Conservation (phyloP, 53 echinoderm and acorn worm genomes). For the Luidia sarsii region DNA sequence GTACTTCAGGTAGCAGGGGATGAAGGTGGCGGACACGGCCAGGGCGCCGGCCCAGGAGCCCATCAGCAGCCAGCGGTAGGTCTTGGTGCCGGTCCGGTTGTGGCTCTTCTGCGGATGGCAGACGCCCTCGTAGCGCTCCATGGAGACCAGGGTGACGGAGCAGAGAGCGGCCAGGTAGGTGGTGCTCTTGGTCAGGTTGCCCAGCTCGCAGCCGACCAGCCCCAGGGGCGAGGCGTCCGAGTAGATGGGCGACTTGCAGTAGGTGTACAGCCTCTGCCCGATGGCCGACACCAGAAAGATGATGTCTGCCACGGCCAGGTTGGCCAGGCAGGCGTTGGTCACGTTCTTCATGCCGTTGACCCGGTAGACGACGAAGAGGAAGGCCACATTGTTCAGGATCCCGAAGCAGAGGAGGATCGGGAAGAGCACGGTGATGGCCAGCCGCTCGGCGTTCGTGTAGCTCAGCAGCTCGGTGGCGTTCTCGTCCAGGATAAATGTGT, state of each 20-base stretch:
- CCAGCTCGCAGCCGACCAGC: slow-evolving; percentile 56
- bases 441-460: slow-evolving; percentile 47
- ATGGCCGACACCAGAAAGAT: slow-evolving; percentile 66
- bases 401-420: slow-evolving; percentile 65
- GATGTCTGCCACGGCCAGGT: slow-evolving; percentile 70
- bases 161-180: slow-evolving; percentile 67
- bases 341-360: slow-evolving; percentile 76
- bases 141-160: slow-evolving; percentile 67
- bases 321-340: slow-evolving; percentile 68
- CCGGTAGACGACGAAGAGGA: slow-evolving; percentile 69
- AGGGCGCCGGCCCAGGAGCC: slow-evolving; percentile 57
- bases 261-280: slow-evolving; percentile 64
- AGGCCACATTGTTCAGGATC: slow-evolving; percentile 68
- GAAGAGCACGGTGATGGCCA: slow-evolving; percentile 53
- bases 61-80: slow-evolving; percentile 58
- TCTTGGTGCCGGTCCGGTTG: slow-evolving; percentile 55
- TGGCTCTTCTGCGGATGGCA: slow-evolving; percentile 71
- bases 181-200: slow-evolving; percentile 59
- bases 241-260: slow-evolving; percentile 59
- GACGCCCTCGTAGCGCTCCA: slow-evolving; percentile 72
- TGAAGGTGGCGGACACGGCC: slow-evolving; percentile 61
- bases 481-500: slow-evolving; percentile 1
- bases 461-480: slow-evolving; percentile 40
- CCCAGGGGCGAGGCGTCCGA: slow-evolving; percentile 53
- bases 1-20: slow-evolving; percentile 58